Base-by-base conservation (phyloP, 2,797 vertebrate species). In the Salarias fasciatus region DNA sequence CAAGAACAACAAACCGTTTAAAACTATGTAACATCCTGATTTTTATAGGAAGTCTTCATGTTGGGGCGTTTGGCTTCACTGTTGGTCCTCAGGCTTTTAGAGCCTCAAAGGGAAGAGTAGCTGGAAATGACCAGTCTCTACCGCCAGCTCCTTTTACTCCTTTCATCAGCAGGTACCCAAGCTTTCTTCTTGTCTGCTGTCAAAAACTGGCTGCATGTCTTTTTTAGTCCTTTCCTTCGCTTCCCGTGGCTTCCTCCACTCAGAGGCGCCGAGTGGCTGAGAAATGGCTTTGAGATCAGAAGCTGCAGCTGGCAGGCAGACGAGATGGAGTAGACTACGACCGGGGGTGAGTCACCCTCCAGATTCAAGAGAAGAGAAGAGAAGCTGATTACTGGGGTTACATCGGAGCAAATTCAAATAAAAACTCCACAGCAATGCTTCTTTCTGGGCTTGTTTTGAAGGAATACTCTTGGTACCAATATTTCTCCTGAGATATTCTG, bases 341-440 rank as follows among this genome's bases (percentile, higher is more conserved):
- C 33, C n/a, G 48, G 69, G 63, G 53, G 63, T 81, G 75, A 83
- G 52, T 87, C 82, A 82, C 68, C 44, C 30, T 36, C n/a, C n/a
- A n/a, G n/a, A n/a, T n/a, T n/a, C n/a, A 42, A 31, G 31, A 44
- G 41, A 53, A 30, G 14, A n/a, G 38, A 50, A 50, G 38, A 28
- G 46, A 13, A 5, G 38, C 6, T 3, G 6, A 35, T 31, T 31
- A 4, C 30, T 8, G 30, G 30, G 30, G 30, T 31, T 31, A 31
- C 31, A 8, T 31, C 4, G 30, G 30, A 31, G 8, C 30, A 31
- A 8, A 31, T 31, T 31, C 8, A 8, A 8, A 31, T 31, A 31
- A 4, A 4, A 8, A 31, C 30, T 31, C 30, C 30, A 4, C 31
- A 31, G 4, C 8, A 4, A 31, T 8, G 30, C 31, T 31, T 8